Evolutionary conservation across 1,140 invertebrate species (phyloP).

Genomic region (Scaptodrosophila lebanonensis): DNA sequence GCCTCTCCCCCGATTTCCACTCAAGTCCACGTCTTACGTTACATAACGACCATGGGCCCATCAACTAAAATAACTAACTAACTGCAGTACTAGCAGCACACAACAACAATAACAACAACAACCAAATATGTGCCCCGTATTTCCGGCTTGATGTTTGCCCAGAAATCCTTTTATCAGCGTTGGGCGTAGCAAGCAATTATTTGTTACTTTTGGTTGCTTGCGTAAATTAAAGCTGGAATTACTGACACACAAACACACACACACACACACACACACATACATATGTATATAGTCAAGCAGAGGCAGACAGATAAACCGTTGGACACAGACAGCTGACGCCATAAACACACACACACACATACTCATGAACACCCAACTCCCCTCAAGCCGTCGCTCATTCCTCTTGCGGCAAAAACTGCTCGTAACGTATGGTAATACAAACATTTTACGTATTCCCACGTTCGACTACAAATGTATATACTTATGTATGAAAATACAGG

Average conservation of each 20-base stretch:
- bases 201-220: slow-evolving; percentile 65
- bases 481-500: background rate
- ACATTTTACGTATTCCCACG: slow-evolving; percentile 38
- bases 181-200: slow-evolving; percentile 55
- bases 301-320: background rate
- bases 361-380: background rate
- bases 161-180: slow-evolving; percentile 67
- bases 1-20: too few species aligned
- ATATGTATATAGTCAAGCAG: background rate
- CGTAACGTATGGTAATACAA: slow-evolving; percentile 49
- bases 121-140: slow-evolving; percentile 22
- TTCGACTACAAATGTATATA: background rate
- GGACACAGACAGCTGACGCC: background rate
- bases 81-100: background rate
- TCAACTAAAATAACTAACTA: slow-evolving; percentile 30
- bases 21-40: background rate
- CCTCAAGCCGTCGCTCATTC: background rate
- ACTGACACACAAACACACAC: slow-evolving; percentile 32
- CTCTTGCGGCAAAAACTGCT: slow-evolving; percentile 17
- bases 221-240: slow-evolving; percentile 62
- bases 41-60: slow-evolving; percentile 8
- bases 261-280: slow-evolving; percentile 18
- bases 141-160: slow-evolving; percentile 31
- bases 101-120: slow-evolving; percentile 10
- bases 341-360: background rate